These are phyloP conservation scores for Eupsilia transversa DNA, from an alignment of 2,888 invertebrate genomes.

Conservation along the genomic window DNA sequence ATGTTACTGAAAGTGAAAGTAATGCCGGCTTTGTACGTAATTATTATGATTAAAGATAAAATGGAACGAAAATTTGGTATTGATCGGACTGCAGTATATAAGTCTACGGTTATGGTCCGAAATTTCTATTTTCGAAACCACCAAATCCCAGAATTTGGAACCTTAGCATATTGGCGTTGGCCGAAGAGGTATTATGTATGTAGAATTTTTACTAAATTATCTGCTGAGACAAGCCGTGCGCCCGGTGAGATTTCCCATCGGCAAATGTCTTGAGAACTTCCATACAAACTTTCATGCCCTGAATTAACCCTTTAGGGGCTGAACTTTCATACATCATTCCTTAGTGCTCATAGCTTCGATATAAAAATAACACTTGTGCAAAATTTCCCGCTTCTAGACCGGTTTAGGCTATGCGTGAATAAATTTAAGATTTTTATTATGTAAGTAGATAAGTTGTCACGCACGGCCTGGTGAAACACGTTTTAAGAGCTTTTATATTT, in stretches of 20 bases:
- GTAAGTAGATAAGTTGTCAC: no score
- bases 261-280: neutral
- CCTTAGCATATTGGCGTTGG: neutral
- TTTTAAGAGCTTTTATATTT: no score
- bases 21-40: constrained; percentile 5
- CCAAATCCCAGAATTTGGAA: neutral
- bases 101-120: neutral
- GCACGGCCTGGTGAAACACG: no score
- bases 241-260: no score
- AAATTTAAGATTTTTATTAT: no score
- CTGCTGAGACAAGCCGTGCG: no score
- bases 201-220: neutral
- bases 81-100: neutral
- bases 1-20: constrained; percentile 49
- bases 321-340: no score
- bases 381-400: neutral
- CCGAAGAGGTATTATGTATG: no score
- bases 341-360: no score
- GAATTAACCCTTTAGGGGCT: no score
- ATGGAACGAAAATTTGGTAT: constrained; percentile 11
- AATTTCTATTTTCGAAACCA: neutral
- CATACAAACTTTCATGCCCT: no score
- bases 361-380: neutral
- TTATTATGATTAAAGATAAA: constrained; percentile 12
- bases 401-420: neutral